Evolutionary conservation across 2,797 vertebrate species (phyloP).

Genomic region (Hipposideros larvatus): DNA sequence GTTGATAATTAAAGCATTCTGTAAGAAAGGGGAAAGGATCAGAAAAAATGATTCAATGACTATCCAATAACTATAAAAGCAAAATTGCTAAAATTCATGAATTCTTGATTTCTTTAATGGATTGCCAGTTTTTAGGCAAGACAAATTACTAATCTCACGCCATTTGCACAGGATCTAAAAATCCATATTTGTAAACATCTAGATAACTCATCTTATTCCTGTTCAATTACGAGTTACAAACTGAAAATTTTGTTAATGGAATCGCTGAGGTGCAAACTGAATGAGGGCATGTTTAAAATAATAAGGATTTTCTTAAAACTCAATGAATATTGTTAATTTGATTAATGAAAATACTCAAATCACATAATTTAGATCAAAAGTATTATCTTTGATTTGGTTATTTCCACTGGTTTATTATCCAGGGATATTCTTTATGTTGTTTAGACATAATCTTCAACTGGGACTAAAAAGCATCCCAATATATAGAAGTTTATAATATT

Average conservation of each 20-base stretch:
- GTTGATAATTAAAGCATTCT: neutral
- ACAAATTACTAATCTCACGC: neutral
- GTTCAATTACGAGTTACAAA: neutral
- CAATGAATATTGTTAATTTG: neutral
- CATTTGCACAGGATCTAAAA: neutral
- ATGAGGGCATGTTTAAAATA: neutral
- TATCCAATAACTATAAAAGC: neutral
- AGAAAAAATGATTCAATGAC: neutral
- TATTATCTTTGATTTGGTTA: neutral
- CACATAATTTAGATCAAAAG: neutral
- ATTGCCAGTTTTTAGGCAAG: neutral
- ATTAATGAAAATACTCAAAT: neutral
- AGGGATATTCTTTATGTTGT: neutral
- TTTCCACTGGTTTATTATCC: conserved; percentile 16
- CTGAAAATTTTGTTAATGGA: neutral
- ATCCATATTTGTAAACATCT: conserved; percentile 24
- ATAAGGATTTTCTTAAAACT: neutral
- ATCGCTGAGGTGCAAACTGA: neutral
- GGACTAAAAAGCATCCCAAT: neutral
- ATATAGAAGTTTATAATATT: neutral
- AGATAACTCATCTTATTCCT: neutral
- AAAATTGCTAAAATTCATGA: conserved; percentile 3
- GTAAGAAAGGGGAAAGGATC: neutral
- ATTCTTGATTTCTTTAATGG: neutral
- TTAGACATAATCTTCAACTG: neutral